Base-by-base conservation (phyloP, 2,888 invertebrate genomes). In the Nomada ferruginata region DNA sequence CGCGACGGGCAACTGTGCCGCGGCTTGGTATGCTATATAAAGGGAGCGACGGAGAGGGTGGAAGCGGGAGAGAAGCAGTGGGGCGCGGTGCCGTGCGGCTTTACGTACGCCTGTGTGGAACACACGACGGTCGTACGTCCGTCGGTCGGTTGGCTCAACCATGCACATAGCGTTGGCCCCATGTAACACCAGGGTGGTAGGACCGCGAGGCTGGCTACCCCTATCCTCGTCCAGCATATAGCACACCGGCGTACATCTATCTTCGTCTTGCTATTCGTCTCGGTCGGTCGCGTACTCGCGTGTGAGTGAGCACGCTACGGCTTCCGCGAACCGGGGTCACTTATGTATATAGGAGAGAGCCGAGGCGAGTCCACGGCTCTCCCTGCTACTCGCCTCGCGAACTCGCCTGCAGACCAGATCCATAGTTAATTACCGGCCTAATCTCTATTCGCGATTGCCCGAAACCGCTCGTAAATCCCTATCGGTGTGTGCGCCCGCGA, bases 351-450 rank as follows among this genome's bases (percentile, higher is more conserved):
- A 87, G 88, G 82, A 68, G 79, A 52, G 57, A 64, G 42, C 42
- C 52, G 74, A 47, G 7, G 36, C 36, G 68, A 26, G 57, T 85
- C 86, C 85, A 83, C 86, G 89, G 86, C 87, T 90, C 89, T 89
- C 88, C 83, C 87, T 57, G 74, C 69, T n/a, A 64, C 77, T 78
- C 86, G 86, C 72, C 87, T 87, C 87, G 88, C 89, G 91, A 89
- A 88, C 91, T 90, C 90, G 90, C 91, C 87, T 88, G 91, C 91
- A 91, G 91, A 92, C 93, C 91, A 93, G 93, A 93, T 93, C 93
- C 93, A 93, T 93, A 93, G 93, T 93, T 93, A 93, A 93, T 93
- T 93, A 93, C 93, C 93, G 91, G 92, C 92, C 93, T 93, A 93
- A 93, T 93, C 93, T 93, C 93, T 92, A 93, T 92, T 93, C 93